phyloP scores from a whole-genome alignment of 2,113 vertebrate species.

The Petromus typicus region DNA sequence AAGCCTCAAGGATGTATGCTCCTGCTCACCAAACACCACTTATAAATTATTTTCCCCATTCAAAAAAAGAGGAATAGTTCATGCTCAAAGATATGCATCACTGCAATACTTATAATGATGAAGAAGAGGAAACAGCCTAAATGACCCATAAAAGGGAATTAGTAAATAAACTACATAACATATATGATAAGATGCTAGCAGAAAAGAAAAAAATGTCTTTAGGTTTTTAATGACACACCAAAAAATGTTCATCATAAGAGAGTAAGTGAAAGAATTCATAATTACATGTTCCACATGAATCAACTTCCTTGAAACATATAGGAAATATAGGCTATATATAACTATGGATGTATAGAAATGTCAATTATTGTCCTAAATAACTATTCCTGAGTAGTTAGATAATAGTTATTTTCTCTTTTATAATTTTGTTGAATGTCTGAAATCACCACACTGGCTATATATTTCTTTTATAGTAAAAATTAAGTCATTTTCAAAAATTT shows the following conservation, averaged over 20 bases:
- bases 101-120: not conserved
- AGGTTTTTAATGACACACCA: not conserved
- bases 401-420: not conserved
- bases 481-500: not conserved
- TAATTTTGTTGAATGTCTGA: slow-evolving; percentile 2
- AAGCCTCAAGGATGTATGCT: not conserved
- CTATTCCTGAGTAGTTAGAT: not conserved
- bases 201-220: not conserved
- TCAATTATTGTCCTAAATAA: not conserved
- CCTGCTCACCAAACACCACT: not conserved
- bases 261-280: slow-evolving; percentile 23
- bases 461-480: not conserved
- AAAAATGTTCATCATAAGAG: not conserved
- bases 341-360: not conserved
- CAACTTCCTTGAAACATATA: not conserved
- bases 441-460: not conserved
- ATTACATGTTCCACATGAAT: not conserved
- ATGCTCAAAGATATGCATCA: not conserved
- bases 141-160: not conserved
- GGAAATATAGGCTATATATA: not conserved
- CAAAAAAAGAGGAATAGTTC: not conserved
- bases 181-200: not conserved
- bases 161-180: not conserved
- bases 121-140: not conserved
- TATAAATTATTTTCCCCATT: not conserved